These are phyloP conservation scores for Aradophagus sp. DNA, from an alignment of 1,140 invertebrate genomes.

Conservation along the genomic window DNA sequence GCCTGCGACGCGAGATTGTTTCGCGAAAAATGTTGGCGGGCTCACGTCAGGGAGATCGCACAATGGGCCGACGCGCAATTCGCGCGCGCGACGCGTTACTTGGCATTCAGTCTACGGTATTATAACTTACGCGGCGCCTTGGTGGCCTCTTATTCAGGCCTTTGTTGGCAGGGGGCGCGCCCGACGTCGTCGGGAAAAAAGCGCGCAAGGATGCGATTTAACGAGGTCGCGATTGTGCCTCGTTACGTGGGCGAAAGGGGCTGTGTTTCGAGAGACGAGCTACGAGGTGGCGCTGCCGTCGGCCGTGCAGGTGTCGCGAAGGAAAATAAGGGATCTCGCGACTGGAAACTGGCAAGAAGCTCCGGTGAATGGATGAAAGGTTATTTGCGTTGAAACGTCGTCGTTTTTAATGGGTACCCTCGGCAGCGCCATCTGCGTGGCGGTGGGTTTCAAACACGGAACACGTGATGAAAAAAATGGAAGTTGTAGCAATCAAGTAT, in stretches of 20 bases:
- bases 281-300: not conserved
- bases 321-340: no score
- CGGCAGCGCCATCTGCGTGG: no score
- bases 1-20: constrained; percentile 21
- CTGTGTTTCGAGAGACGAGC: not conserved
- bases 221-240: constrained; percentile 42
- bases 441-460: no score
- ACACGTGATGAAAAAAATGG: no score
- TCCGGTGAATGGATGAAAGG: no score
- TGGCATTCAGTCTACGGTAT: constrained; percentile 35
- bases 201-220: constrained; percentile 37
- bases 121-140: constrained; percentile 28
- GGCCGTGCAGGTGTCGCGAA: not conserved
- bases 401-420: no score
- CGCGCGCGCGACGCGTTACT: constrained; percentile 23
- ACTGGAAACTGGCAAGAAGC: no score
- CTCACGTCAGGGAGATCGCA: constrained; percentile 9
- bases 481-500: no score
- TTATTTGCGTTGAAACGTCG: no score
- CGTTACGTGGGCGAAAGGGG: constrained; percentile 6
- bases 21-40: constrained; percentile 15
- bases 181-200: not conserved
- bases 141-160: constrained; percentile 18
- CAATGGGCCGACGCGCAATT: constrained; percentile 32
- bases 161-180: not conserved